Conservation (phyloP, 2,113 vertebrate genomes). For the Ophiodon elongatus region DNA sequence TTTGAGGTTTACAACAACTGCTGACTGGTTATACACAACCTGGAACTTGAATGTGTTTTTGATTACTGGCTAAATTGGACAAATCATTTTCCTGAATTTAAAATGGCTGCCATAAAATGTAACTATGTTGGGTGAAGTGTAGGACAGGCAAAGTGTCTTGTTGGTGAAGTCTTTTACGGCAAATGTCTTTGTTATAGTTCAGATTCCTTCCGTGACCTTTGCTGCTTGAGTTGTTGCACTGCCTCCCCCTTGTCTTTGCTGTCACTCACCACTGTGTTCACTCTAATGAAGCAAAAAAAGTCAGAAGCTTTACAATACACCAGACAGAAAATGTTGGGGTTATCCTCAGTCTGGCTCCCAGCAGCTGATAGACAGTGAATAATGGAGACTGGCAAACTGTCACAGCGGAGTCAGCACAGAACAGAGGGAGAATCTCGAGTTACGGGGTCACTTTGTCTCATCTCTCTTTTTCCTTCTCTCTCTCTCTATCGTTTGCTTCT, state of each 20-base stretch:
- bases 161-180: slow-evolving; percentile 53
- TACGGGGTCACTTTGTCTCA: slow-evolving; percentile 44
- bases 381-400: slow-evolving; percentile 51
- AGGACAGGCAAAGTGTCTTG: slow-evolving; percentile 30
- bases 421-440: slow-evolving; percentile 49
- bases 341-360: slow-evolving; percentile 48
- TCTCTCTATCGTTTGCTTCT: slow-evolving; percentile 18
- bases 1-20: slow-evolving; percentile 55
- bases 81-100: slow-evolving; percentile 4
- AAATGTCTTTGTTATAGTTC: slow-evolving; percentile 61
- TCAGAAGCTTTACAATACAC: slow-evolving; percentile 60
- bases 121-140: neutral
- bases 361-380: slow-evolving; percentile 64
- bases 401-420: slow-evolving; percentile 49
- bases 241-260: slow-evolving; percentile 52
- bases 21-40: slow-evolving; percentile 37
- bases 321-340: slow-evolving; percentile 51
- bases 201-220: slow-evolving; percentile 70
- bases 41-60: slow-evolving; percentile 19
- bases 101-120: neutral
- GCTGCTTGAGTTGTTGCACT: slow-evolving; percentile 56
- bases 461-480: slow-evolving; percentile 18
- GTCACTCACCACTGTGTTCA: slow-evolving; percentile 66
- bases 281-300: slow-evolving; percentile 74
- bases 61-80: neutral